These are phyloP conservation scores for Nansenia antarctica DNA, from an alignment of 2,113 vertebrate genomes.

Conservation along the genomic window DNA sequence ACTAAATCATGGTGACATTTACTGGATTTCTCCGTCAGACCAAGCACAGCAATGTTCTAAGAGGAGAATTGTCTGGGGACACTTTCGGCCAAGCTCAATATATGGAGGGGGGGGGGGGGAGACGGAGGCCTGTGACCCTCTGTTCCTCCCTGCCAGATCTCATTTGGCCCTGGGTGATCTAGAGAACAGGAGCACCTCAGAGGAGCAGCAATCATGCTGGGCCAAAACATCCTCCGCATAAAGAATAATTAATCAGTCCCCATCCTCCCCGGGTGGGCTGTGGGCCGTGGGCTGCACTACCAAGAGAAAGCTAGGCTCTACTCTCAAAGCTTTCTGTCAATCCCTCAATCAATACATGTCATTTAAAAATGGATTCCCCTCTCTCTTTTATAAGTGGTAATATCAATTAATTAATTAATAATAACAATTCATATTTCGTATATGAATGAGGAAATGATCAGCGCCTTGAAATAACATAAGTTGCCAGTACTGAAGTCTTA, in stretches of 20 bases:
- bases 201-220: slow-evolving; percentile 56
- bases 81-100: slow-evolving; percentile 31
- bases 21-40: slow-evolving; percentile 52
- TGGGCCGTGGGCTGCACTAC: not conserved
- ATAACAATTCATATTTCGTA: too few species aligned
- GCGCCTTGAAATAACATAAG: too few species aligned
- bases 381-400: too few species aligned
- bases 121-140: slow-evolving; percentile 55
- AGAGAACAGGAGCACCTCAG: slow-evolving; percentile 39
- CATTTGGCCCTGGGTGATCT: slow-evolving; percentile 49
- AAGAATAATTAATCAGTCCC: slow-evolving; percentile 70
- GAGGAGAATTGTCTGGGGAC: slow-evolving; percentile 42
- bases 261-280: not conserved
- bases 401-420: too few species aligned
- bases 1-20: slow-evolving; percentile 63
- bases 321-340: not conserved
- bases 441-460: too few species aligned
- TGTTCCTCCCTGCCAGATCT: slow-evolving; percentile 49
- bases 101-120: slow-evolving; percentile 2
- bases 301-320: not conserved
- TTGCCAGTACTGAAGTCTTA: too few species aligned
- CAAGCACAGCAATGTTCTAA: slow-evolving; percentile 33
- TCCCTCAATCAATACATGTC: too few species aligned
- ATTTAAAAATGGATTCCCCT: too few species aligned
- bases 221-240: slow-evolving; percentile 57